These are phyloP conservation scores for Sanderia malayensis DNA, from an alignment of 30 jellyfish, hydroid and myxozoan species.

Conservation along the genomic window DNA sequence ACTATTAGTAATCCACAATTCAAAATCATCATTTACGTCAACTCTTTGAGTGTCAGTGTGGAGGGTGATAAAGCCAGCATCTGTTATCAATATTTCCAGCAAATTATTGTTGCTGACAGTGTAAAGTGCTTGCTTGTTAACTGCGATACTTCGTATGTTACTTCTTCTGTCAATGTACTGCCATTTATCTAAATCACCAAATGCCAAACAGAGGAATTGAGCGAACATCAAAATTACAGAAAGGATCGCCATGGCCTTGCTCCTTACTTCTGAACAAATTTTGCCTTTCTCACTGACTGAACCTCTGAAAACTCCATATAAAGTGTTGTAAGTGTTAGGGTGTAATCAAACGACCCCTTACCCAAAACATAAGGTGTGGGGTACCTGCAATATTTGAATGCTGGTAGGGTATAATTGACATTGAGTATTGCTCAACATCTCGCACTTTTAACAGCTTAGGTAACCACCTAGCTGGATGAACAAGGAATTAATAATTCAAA, in stretches of 20 bases:
- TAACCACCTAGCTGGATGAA: too few relatives aligned
- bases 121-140: constrained; percentile 24
- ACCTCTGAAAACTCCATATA: too few relatives aligned
- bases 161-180: constrained; percentile 7
- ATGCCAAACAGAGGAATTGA: not conserved
- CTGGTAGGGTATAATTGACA: too few relatives aligned
- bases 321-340: too few relatives aligned
- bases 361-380: too few relatives aligned
- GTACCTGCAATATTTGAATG: too few relatives aligned
- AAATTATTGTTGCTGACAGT: not conserved
- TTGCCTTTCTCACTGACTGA: too few relatives aligned
- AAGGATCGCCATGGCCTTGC: not conserved
- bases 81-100: not conserved
- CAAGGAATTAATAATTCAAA: too few relatives aligned
- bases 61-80: constrained; percentile 5
- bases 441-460: too few relatives aligned
- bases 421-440: too few relatives aligned
- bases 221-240: not conserved
- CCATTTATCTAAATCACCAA: constrained; percentile 16
- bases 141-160: not conserved
- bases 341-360: too few relatives aligned
- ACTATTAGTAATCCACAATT: constrained; percentile 5
- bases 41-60: not conserved
- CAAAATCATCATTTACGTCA: constrained; percentile 34
- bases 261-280: too few relatives aligned